phyloP scores from a whole-genome alignment of 2,797 vertebrate species.

The Tapera naevia region DNA sequence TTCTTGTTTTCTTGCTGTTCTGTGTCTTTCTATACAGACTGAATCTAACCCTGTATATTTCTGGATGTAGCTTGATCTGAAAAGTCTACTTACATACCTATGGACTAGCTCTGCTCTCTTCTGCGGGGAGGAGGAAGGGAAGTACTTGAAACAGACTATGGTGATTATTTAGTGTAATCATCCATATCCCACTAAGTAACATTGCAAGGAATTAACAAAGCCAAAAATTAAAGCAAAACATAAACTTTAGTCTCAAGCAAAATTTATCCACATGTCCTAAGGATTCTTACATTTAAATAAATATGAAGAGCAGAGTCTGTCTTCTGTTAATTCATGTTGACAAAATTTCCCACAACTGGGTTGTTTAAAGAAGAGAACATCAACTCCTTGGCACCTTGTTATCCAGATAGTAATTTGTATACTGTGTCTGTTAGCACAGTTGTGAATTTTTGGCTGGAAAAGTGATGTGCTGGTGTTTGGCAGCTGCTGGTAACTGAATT shows the following conservation, averaged over 20 bases:
- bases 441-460: background rate
- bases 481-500: background rate
- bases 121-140: background rate
- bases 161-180: background rate
- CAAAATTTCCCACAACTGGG: background rate
- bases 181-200: background rate
- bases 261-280: background rate
- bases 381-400: background rate
- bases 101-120: background rate
- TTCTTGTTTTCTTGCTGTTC: background rate
- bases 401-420: background rate
- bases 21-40: background rate
- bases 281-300: background rate
- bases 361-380: background rate
- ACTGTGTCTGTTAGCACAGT: background rate
- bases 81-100: too few relatives aligned
- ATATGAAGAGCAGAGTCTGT: background rate
- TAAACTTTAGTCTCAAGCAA: background rate
- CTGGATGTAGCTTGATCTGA: background rate
- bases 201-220: background rate
- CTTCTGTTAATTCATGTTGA: background rate
- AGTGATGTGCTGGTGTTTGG: background rate
- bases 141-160: background rate
- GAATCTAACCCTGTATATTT: background rate
- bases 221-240: background rate